Evolutionary conservation across 1,140 invertebrate species (phyloP).

Genomic region (Eulimnadia texana): DNA sequence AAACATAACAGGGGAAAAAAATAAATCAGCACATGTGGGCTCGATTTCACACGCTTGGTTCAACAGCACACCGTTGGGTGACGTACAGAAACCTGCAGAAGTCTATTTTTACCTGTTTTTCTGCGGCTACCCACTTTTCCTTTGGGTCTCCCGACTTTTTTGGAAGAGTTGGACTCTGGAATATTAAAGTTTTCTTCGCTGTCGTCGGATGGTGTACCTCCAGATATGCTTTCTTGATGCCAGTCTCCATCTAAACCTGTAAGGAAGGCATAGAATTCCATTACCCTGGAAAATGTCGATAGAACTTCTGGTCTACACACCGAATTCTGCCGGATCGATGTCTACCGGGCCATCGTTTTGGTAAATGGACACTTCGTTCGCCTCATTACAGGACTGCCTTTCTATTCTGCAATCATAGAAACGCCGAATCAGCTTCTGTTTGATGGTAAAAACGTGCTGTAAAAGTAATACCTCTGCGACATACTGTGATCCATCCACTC

Average conservation of each 20-base stretch:
- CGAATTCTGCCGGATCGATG: background rate
- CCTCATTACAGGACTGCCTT: background rate
- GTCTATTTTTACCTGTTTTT: slow-evolving; percentile 1
- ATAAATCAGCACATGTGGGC: background rate
- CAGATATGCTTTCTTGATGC: background rate
- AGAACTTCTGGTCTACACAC: background rate
- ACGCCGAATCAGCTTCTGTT: background rate
- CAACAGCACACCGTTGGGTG: background rate
- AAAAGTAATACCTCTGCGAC: background rate
- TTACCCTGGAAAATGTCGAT: background rate
- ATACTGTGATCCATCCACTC: background rate
- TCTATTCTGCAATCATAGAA: background rate
- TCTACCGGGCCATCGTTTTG: background rate
- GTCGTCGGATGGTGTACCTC: background rate
- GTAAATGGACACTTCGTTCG: background rate
- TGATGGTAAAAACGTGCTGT: background rate
- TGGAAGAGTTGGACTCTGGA: background rate
- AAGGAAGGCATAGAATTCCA: background rate
- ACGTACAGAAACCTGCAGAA: background rate
- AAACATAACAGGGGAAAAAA: background rate
- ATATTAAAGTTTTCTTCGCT: background rate
- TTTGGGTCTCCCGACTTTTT: slow-evolving; percentile 8
- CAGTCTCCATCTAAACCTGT: slow-evolving; percentile 1
- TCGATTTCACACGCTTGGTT: background rate
- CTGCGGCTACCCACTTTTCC: slow-evolving; percentile 1